Conservation (phyloP, 2,113 vertebrate species). For the Condylura cristata region DNA sequence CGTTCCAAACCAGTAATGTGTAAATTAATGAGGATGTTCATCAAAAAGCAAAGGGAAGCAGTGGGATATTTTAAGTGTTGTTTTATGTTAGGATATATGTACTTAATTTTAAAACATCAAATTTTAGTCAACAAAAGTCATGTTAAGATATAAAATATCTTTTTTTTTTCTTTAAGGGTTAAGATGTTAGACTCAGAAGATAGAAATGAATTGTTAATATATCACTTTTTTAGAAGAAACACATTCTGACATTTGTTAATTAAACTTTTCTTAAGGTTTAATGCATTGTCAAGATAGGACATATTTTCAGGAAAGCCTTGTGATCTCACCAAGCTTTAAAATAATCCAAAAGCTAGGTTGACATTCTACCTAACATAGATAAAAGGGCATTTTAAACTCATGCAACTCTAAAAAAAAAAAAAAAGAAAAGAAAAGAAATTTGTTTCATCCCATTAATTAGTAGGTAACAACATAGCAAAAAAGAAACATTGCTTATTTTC, state of each 20-base stretch:
- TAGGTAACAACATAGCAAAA: slow-evolving; percentile 73
- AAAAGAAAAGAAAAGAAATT: slow-evolving; percentile 66
- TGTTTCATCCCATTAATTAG: slow-evolving; percentile 80
- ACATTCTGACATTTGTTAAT: slow-evolving; percentile 85
- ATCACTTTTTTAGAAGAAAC: slow-evolving; percentile 82
- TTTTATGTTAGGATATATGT: neutral
- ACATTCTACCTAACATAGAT: slow-evolving; percentile 77
- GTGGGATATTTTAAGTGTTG: neutral
- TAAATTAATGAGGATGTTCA: neutral
- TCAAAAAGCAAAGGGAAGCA: neutral
- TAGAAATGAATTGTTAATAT: slow-evolving; percentile 61
- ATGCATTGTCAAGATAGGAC: slow-evolving; percentile 70
- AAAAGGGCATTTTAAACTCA: slow-evolving; percentile 76
- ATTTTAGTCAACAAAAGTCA: neutral
- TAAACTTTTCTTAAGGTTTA: slow-evolving; percentile 81
- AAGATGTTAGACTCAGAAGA: slow-evolving; percentile 64
- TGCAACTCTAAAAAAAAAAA: slow-evolving; percentile 62
- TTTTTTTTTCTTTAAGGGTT: slow-evolving; percentile 48
- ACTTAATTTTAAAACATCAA: slow-evolving; percentile 24
- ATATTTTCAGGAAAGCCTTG: slow-evolving; percentile 79
- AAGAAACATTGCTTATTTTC: slow-evolving; percentile 75
- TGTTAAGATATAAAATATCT: neutral
- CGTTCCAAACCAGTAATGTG: neutral
- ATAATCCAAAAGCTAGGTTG: slow-evolving; percentile 79
- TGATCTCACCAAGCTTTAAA: slow-evolving; percentile 75